These are phyloP conservation scores for Octomys mimax DNA, from an alignment of 2,797 vertebrate species.

Conservation along the genomic window DNA sequence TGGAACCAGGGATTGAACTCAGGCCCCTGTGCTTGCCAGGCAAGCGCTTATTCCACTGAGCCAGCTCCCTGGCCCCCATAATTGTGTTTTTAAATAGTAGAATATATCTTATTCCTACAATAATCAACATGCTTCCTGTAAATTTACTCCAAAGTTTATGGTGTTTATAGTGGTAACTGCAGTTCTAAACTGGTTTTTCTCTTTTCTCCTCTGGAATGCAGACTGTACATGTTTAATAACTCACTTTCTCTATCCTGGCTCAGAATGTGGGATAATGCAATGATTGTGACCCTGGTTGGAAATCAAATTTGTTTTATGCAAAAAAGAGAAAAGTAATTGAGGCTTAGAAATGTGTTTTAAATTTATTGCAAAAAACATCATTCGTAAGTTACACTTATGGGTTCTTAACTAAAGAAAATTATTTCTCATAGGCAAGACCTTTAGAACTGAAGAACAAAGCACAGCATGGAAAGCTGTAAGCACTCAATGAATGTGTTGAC, in stretches of 20 bases:
- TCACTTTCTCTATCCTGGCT: slow-evolving; percentile 79
- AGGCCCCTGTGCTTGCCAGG: no score
- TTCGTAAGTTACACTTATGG: not conserved
- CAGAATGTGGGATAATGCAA: slow-evolving; percentile 84
- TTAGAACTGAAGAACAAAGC: not conserved
- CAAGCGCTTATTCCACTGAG: no score
- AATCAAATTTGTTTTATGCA: slow-evolving; percentile 91
- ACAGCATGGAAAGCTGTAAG: not conserved
- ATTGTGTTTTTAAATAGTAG: not conserved
- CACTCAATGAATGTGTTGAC: not conserved
- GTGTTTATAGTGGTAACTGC: slow-evolving; percentile 85
- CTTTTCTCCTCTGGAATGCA: slow-evolving; percentile 81
- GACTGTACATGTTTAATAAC: slow-evolving; percentile 81
- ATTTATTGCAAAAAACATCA: not conserved
- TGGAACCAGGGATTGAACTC: no score
- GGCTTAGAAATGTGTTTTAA: not conserved
- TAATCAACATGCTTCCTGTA: not conserved
- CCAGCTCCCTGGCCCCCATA: no score
- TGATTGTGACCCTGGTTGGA: slow-evolving; percentile 88
- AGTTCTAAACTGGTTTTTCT: slow-evolving; percentile 84
- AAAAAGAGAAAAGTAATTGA: not conserved
- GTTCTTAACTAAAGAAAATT: not conserved
- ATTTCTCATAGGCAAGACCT: not conserved
- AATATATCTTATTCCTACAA: not conserved
- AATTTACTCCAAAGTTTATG: slow-evolving; percentile 76